Evolutionary conservation across 2,113 vertebrate genomes (phyloP), one percentile per base, ranked within the genome.

Genomic region (Myrmophylax atrothorax): DNA sequence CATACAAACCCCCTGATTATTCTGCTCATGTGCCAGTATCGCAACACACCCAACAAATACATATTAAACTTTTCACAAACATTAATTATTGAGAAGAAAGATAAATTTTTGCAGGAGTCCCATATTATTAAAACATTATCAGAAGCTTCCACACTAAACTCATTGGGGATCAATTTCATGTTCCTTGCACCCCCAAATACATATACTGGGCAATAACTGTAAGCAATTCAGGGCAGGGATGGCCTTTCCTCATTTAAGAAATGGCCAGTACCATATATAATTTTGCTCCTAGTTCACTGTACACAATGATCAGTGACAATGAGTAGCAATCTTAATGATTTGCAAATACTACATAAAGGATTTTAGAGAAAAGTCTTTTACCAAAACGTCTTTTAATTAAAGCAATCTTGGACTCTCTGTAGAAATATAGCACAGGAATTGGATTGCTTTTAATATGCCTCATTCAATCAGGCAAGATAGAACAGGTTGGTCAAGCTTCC

Each of bases 21-120:
- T 91, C 74, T 33, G 50, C n/a, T 87, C 26, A 56, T 18, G 38
- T n/a, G 22, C 69, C 83, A 38, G 31, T 60, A 91, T 78, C 26
- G 3, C 62, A 80, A 76, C 6, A 50, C 31, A 83, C 56, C 93
- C 74, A 73, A 66, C 67, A 96, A 96, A 90, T 66, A 89, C 35
- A 84, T 60, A 76, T 83, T 82, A 92, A 94, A 91, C 31, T 40
- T 83, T 89, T 84, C 83, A 60, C 50, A 72, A 70, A 47, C 12
- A 4, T 86, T 87, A 89, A 89, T 95, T 87, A 81, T 62, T 81
- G 89, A 92, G 52, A 92, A 52, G 69, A 78, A 93, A 87, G 75
- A 24, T 67, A 78, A 68, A 42, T 84, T 91, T 60, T 84, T 87
- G 7, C 75, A 56, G 77, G 15, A 93, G 87, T 37, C 56, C 63